A percentile compares a stretch with the other conserved stretches of the same genome.
Conservation (phyloP, 2,888 invertebrate genomes). For the Sipunculus nudus region DNA sequence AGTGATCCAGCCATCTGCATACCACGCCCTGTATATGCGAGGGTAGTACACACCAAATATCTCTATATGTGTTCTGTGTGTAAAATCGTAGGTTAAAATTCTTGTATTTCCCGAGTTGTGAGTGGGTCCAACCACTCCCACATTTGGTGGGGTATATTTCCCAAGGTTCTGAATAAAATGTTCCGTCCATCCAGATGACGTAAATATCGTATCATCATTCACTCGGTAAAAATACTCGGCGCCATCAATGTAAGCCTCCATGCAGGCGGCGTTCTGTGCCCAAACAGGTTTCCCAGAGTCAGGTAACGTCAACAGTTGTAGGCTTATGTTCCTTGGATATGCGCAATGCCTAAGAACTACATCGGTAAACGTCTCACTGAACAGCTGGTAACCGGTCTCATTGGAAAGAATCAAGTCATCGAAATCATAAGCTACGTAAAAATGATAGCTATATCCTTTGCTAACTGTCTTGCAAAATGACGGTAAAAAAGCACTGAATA, state of each 20-base stretch:
- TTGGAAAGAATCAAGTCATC: conserved; percentile 24
- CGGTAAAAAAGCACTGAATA: conserved; percentile 32
- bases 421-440: conserved; percentile 37
- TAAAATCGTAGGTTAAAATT: conserved; percentile 39
- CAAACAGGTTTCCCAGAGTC: conserved; percentile 37
- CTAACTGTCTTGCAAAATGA: conserved; percentile 35
- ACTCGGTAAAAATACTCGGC: conserved; percentile 39
- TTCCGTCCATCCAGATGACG: conserved; percentile 21
- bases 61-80: conserved; percentile 33
- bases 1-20: conserved; percentile 40
- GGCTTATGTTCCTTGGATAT: background rate
- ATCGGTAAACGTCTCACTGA: conserved; percentile 10
- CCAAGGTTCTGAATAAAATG: too few species aligned
- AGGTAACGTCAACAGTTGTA: conserved; percentile 32
- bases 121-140: conserved; percentile 38
- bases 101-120: conserved; percentile 32
- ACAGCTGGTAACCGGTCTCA: background rate
- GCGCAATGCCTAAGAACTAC: conserved; percentile 8
- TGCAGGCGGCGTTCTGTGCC: conserved; percentile 46
- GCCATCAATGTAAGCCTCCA: conserved; percentile 37
- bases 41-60: conserved; percentile 41
- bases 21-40: conserved; percentile 35
- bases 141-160: conserved; percentile 26
- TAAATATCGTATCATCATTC: conserved; percentile 31
- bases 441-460: conserved; percentile 26